These are phyloP conservation scores for Heliconius hewitsoni DNA, from an alignment of 1,140 invertebrate genomes.

Conservation along the genomic window DNA sequence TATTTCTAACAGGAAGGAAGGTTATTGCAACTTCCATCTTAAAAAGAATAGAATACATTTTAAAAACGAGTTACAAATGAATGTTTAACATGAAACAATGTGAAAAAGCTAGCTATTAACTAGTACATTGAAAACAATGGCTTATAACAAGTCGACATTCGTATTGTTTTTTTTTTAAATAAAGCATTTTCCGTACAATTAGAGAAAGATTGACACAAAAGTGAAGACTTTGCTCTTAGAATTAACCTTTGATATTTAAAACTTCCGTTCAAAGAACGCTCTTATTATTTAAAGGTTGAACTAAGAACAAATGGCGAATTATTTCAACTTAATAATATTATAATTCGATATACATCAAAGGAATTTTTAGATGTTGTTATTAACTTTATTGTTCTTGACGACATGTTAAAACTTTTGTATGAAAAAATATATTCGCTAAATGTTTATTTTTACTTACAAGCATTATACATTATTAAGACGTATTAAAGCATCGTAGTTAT, in stretches of 20 bases:
- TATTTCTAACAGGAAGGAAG: neutral
- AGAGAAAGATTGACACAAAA: constrained; percentile 5
- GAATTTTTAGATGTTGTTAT: neutral
- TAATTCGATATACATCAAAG: neutral
- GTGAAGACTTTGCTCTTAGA: neutral
- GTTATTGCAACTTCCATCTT: neutral
- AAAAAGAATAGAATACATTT: neutral
- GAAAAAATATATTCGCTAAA: neutral
- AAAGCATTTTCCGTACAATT: neutral
- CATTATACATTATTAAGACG: too few relatives aligned
- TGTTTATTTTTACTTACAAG: too few relatives aligned
- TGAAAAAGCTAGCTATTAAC: neutral
- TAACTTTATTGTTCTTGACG: neutral
- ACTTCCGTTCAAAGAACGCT: neutral
- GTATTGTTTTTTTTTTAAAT: constrained; percentile 12
- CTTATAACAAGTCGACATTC: constrained; percentile 14
- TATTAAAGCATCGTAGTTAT: too few relatives aligned
- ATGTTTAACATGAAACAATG: constrained; percentile 19
- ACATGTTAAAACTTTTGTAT: neutral
- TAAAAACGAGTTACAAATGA: neutral
- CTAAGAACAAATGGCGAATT: neutral
- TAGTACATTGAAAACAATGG: constrained; percentile 20
- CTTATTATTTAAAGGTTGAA: neutral
- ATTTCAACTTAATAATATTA: neutral
- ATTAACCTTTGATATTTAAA: neutral